A percentile compares a stretch with the other conserved stretches of the same genome.
phyloP scores from a whole-genome alignment of 2,888 invertebrate species.

The Eurytoma californica region DNA sequence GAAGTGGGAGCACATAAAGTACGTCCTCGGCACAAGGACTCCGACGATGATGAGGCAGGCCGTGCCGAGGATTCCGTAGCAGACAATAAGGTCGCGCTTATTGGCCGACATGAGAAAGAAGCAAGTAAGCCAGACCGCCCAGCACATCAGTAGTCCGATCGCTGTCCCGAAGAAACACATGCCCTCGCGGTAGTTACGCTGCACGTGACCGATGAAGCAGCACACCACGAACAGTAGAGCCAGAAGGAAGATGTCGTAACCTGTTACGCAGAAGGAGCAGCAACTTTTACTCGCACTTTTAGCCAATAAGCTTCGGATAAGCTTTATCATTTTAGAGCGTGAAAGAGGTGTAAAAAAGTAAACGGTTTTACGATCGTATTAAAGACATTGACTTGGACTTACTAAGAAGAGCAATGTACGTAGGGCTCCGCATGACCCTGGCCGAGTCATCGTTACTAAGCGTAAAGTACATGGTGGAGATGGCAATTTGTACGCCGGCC shows the following conservation, averaged over 20 bases:
- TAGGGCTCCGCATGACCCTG: constrained; percentile 69
- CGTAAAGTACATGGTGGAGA: constrained; percentile 69
- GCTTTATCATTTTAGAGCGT: too few species aligned
- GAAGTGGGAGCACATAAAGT: constrained; percentile 81
- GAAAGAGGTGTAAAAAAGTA: too few species aligned
- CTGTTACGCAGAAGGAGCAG: constrained; percentile 64
- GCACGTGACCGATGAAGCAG: constrained; percentile 80
- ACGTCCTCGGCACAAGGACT: constrained; percentile 83
- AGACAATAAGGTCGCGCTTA: constrained; percentile 78
- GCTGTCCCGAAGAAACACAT: constrained; percentile 76
- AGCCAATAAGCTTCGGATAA: too few species aligned
- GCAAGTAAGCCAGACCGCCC: constrained; percentile 80
- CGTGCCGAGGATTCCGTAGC: constrained; percentile 80
- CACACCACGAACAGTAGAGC: constrained; percentile 77
- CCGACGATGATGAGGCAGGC: constrained; percentile 80
- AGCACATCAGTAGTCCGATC: constrained; percentile 74
- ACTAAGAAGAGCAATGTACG: constrained; percentile 76
- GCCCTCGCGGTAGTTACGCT: constrained; percentile 83
- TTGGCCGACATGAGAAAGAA: constrained; percentile 77
- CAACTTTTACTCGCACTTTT: neutral
- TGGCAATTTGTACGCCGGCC: constrained; percentile 78
- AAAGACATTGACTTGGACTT: constrained; percentile 27
- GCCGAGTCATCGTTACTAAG: constrained; percentile 67
- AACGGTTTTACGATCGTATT: too few species aligned
- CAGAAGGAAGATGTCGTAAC: constrained; percentile 81